Base-by-base conservation (phyloP, 2,797 vertebrate species). In the Leptoclinus maculatus region DNA sequence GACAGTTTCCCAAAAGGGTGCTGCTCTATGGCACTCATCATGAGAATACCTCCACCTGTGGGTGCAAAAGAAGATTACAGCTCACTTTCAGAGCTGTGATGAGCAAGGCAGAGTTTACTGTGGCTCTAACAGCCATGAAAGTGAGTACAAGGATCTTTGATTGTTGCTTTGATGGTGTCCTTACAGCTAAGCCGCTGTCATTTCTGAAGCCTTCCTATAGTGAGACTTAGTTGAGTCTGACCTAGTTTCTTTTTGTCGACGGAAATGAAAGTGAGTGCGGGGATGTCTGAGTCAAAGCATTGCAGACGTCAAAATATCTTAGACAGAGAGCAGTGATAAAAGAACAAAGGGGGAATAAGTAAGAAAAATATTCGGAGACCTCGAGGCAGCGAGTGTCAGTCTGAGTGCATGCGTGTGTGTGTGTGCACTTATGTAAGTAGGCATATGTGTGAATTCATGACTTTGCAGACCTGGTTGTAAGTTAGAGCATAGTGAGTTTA, bases 41-140 rank as follows among this genome's bases (percentile, higher is more conserved):
- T 91, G 88, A 80, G 71, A 82, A 90, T 82, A 88, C 82, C 86
- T 87, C 91, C 92, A 92, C 83, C 92, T 94, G 82, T 90, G 92
- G 91, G 91, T 83, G 49, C 69, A 84, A 83, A 45, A 53, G 74
- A 76, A 87, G 78, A 92, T 85, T 89, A 79, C 91, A 91, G 47
- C 64, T 73, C 0, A 36, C 32, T 78, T 56, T 54, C 62, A 85
- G 82, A 85, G 69, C 68, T 14, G 0, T 49, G 56, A 80, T 36
- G 67, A 79, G 60, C 39, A 69, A 65, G 69, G 29, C 58, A 13
- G 54, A 77, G 71, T 71, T 77, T 41, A 66, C 43, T 39, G 39
- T 53, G 60, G 29, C 66, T 60, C 27, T 38, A 54, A 71, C 65
- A 45, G 38, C 38, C 13, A 58, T 78, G 58, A 80, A 83, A 80